Percentiles rank a stretch among this genome's conserved stretches.
phyloP scores from a whole-genome alignment of 2,888 invertebrate genomes.

The Galerucella pusilla region DNA sequence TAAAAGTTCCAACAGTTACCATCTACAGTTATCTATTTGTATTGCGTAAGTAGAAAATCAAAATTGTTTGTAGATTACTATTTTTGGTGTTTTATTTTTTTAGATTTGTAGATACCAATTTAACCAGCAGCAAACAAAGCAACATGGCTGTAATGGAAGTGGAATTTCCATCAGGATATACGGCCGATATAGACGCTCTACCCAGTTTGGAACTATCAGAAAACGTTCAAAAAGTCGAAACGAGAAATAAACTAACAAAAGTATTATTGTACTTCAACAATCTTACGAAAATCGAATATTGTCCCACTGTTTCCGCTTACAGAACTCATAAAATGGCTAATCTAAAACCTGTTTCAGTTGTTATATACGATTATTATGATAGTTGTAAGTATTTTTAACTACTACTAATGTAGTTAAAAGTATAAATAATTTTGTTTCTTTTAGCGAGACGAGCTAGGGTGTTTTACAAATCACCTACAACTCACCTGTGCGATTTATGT shows the following conservation, averaged over 20 bases:
- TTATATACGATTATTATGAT: slow-evolving; percentile 92
- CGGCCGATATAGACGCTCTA: slow-evolving; percentile 81
- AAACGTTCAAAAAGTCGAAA: slow-evolving; percentile 75
- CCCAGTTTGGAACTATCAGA: slow-evolving; percentile 71
- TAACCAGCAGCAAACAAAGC: slow-evolving; percentile 75
- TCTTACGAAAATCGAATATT: slow-evolving; percentile 73
- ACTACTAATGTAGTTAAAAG: neutral
- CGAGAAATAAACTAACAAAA: slow-evolving; percentile 73
- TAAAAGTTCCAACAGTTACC: slow-evolving; percentile 79
- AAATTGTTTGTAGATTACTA: no score
- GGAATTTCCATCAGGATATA: slow-evolving; percentile 90
- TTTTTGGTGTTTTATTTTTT: slow-evolving; percentile 40
- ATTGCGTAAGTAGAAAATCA: slow-evolving; percentile 70
- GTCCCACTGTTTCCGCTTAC: slow-evolving; percentile 86
- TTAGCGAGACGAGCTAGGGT: slow-evolving; percentile 85
- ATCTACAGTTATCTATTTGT: slow-evolving; percentile 85
- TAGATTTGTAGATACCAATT: slow-evolving; percentile 73
- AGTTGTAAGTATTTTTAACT: slow-evolving; percentile 74
- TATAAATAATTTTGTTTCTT: slow-evolving; percentile 39
- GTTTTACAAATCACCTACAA: slow-evolving; percentile 79
- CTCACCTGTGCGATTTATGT: slow-evolving; percentile 86
- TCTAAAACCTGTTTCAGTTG: slow-evolving; percentile 87
- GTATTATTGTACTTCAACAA: slow-evolving; percentile 81
- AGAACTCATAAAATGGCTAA: slow-evolving; percentile 86
- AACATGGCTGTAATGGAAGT: slow-evolving; percentile 94